A percentile compares a stretch with the other conserved stretches of the same genome.
Evolutionary conservation across 2,888 invertebrate species (phyloP).

Genomic region (Eristalis intricaria): DNA sequence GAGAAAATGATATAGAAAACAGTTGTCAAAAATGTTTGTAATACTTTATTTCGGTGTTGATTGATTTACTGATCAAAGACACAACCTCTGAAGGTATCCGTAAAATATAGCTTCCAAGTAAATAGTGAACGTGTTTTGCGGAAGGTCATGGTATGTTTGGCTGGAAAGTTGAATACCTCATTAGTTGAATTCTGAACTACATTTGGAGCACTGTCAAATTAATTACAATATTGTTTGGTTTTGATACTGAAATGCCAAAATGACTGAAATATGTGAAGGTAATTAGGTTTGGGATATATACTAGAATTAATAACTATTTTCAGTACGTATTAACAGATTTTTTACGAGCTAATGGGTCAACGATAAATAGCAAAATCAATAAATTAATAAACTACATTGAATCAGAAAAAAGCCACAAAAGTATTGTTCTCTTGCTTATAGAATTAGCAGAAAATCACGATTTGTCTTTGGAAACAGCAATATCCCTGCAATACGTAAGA

Average conservation of each 20-base stretch:
- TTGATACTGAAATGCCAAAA: not conserved
- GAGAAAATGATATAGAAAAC: no score
- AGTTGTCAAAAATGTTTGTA: no score
- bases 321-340: slow-evolving; percentile 42
- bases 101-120: no score
- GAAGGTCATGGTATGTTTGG: no score
- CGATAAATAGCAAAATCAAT: slow-evolving; percentile 75
- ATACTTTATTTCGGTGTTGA: no score
- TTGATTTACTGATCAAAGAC: no score
- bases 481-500: slow-evolving; percentile 77
- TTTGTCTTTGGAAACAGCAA: slow-evolving; percentile 76
- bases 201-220: no score
- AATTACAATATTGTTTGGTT: no score
- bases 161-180: no score
- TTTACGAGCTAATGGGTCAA: slow-evolving; percentile 75
- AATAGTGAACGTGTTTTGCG: no score
- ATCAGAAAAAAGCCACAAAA: slow-evolving; percentile 73
- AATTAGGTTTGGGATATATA: not conserved
- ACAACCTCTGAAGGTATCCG: no score
- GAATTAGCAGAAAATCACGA: slow-evolving; percentile 78
- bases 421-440: slow-evolving; percentile 76
- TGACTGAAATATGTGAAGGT: not conserved
- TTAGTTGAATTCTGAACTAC: no score
- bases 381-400: slow-evolving; percentile 76
- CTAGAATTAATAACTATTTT: not conserved